These are phyloP conservation scores for Garra rufa DNA, from an alignment of 2,113 vertebrate genomes.

Conservation along the genomic window DNA sequence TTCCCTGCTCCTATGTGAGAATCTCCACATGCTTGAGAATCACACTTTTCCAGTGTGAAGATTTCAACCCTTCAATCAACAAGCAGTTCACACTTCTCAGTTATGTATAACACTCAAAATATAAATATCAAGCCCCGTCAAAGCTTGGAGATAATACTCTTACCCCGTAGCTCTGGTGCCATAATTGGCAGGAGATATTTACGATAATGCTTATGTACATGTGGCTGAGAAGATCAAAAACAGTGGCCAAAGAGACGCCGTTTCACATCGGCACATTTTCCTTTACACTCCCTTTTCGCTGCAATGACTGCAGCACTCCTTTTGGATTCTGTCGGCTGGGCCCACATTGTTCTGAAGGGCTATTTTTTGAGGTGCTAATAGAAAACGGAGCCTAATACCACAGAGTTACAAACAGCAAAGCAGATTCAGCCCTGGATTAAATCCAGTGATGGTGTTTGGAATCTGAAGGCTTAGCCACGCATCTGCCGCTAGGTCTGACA, in stretches of 20 bases:
- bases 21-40: conserved; percentile 18
- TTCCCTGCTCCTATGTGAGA: not conserved
- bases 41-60: conserved; percentile 18
- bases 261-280: not conserved
- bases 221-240: not conserved
- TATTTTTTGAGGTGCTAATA: not conserved
- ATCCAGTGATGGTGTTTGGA: conserved; percentile 13
- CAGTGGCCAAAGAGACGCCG: not conserved
- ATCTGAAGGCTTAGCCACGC: conserved; percentile 30
- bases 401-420: not conserved
- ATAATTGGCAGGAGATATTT: conserved; percentile 1
- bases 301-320: not conserved
- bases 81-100: conserved; percentile 12
- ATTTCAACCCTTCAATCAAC: conserved; percentile 2
- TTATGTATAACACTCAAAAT: conserved; percentile 23
- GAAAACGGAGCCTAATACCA: conserved; percentile 20
- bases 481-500: not conserved
- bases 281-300: not conserved
- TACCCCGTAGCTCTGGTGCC: not conserved
- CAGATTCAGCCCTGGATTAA: conserved; percentile 38
- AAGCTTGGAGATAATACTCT: not conserved
- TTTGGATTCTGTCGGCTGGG: not conserved
- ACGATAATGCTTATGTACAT: not conserved
- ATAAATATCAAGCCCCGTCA: conserved; percentile 5
- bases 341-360: conserved; percentile 17